Base-by-base conservation (phyloP, 1,140 invertebrate species). In the Steinernema khuongi region DNA sequence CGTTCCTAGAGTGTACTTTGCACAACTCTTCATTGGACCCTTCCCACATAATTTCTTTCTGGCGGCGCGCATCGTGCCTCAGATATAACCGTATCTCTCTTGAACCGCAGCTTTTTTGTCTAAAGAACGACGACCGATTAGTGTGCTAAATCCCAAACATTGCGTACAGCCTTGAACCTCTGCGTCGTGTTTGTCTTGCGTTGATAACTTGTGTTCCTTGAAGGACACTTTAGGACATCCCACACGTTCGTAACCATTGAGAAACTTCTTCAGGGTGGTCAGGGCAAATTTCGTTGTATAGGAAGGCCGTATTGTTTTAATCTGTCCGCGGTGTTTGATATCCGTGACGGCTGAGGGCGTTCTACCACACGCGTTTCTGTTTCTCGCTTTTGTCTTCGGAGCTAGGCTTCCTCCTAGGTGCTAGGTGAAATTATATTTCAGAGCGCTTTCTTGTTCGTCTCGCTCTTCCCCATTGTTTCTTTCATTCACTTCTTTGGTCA, bases 1-100 rank as follows among this genome's bases (percentile, higher is more conserved):
- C 50, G 50, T 60, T 60, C 50, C 50, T 60, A 60, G 26, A 60
- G 50, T 60, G 50, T 60, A 60, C 50, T 60, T 60, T 60, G 7
- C 50, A 60, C 11, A 60, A 60, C 14, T 60, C 11, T 60, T 26
- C 50, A 60, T 60, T 60, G 50, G 50, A 60, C 50, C 50, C 22
- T 60, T 26, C 14, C 26, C 50, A 60, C 22, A 60, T 17, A 26
- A 60, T 17, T 26, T 60, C 50, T 60, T 11, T 60, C 50, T 26
- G 50, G 7, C 19, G 4, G 50, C n/a, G 36, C 50, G 7, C 19
- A 60, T 22, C 50, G 11, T 41, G 7, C n/a, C 7, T n/a, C 36
- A 11, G 7, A 41, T n/a, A 41, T 41, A 7, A n/a, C 36, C n/a
- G 36, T n/a, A 11, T 41, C 36, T 41, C n/a, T n/a, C 7, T 41